Evolutionary conservation across 2,888 invertebrate species (phyloP).

Genomic region (Drosophila paramelanica): DNA sequence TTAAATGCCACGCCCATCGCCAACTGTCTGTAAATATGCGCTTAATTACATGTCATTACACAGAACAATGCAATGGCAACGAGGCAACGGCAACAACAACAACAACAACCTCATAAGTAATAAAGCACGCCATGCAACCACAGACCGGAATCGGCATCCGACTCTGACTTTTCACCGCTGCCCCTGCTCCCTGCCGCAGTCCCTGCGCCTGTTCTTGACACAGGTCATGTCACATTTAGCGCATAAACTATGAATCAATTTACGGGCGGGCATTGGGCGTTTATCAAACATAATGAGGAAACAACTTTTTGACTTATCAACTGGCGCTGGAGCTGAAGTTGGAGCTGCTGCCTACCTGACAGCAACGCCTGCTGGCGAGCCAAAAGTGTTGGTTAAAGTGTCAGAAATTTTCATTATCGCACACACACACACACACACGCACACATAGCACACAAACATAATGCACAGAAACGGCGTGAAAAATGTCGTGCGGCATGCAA

Average conservation of each 20-base stretch:
- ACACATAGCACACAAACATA: constrained; percentile 12
- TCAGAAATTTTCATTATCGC: constrained; percentile 81
- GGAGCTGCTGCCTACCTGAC: constrained; percentile 52
- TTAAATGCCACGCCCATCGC: constrained; percentile 71
- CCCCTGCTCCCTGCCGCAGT: background rate
- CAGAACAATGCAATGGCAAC: constrained; percentile 47
- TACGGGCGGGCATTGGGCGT: constrained; percentile 70
- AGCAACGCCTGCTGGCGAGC: constrained; percentile 68
- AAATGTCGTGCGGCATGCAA: constrained; percentile 80
- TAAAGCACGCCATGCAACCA: constrained; percentile 69
- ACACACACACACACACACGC: constrained; percentile 39
- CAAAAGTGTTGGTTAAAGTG: constrained; percentile 79
- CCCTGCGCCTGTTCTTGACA: constrained; percentile 8
- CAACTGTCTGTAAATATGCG: constrained; percentile 79
- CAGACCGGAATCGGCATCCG: constrained; percentile 52
- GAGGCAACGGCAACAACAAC: constrained; percentile 22
- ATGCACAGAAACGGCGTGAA: constrained; percentile 43
- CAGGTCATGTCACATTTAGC: constrained; percentile 82
- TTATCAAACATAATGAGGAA: constrained; percentile 80
- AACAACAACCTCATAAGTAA: constrained; percentile 73
- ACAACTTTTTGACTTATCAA: constrained; percentile 78
- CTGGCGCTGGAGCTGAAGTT: constrained; percentile 40
- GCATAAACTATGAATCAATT: constrained; percentile 81
- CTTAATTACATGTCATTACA: constrained; percentile 84
- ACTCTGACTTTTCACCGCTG: constrained; percentile 25